A percentile compares a stretch with the other conserved stretches of the same genome.
phyloP scores from a whole-genome alignment of 2,113 vertebrate genomes.

The Gambusia holbrooki region DNA sequence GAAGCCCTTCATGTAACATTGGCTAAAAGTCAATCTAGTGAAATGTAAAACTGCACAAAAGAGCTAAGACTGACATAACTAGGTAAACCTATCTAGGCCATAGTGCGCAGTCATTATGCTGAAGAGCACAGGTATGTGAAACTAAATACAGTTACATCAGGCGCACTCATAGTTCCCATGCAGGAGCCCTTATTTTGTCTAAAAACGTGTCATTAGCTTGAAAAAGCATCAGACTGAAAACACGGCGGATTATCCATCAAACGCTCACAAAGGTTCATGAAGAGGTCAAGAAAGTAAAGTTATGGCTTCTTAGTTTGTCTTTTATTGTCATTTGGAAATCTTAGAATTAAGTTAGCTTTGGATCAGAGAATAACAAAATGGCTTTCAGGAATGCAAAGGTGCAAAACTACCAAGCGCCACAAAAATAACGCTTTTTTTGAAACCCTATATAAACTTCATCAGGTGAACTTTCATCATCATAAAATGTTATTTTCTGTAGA shows the following conservation, averaged over 20 bases:
- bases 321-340: too few species aligned
- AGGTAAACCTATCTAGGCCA: neutral
- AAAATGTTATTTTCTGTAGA: too few species aligned
- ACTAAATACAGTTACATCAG: neutral
- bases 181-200: neutral
- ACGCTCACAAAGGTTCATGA: neutral
- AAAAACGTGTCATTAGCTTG: neutral
- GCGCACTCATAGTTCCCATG: neutral
- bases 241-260: neutral
- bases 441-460: neutral
- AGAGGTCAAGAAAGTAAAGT: neutral
- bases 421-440: too few species aligned
- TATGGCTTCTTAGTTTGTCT: neutral
- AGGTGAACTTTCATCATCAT: neutral
- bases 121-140: neutral
- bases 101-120: neutral
- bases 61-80: slow-evolving; percentile 31
- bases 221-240: neutral
- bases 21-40: slow-evolving; percentile 29
- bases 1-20: slow-evolving; percentile 20
- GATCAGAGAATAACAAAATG: neutral
- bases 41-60: slow-evolving; percentile 43
- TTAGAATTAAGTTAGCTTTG: too few species aligned
- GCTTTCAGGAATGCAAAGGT: neutral
- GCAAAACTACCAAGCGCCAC: too few species aligned